Evolutionary conservation across 2,888 invertebrate species (phyloP), one percentile per base, ranked within the genome.

Genomic region (Euproctis similis): DNA sequence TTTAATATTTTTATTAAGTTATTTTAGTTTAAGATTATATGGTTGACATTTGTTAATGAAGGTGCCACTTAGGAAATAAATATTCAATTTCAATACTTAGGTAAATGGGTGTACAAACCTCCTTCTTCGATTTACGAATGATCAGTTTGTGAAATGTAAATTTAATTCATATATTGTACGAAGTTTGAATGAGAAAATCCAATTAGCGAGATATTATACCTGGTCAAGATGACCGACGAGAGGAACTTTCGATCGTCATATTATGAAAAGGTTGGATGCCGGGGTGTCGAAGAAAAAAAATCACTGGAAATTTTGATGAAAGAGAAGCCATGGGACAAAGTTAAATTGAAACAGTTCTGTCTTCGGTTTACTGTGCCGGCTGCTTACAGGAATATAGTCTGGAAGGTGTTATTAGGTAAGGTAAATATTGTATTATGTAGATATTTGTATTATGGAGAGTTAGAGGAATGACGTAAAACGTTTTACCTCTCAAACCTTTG

Each of bases 271-370:
- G 94, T 96, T 7, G 96, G 96, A 18, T 95, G 95, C 71, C 89
- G 93, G 42, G 93, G 93, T 47, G 94, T 96, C 0, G 96, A 96
- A 72, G 94, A 94, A 59, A 95, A 94, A 68, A 95, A 94, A 75
- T 95, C 95, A 0, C 75, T 96, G 21, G 95, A 96, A 78, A 94
- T 95, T 55, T 75, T 96, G 7, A 80, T 96, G 53, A 94, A 95
- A 59, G 96, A 96, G 46, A 92, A 92, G 55, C 92, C 90, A 8
- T 86, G 92, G 68, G 95, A 94, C 61, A 87, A 87, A 56, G 87
- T 87, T 4, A 94, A 94, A 69, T 64, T 97, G 13, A 91, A 91
- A 53, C 94, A 95, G 59, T 96, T 96, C 64, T 93, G 94, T 55
- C 75, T 94, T 29, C 86, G 94, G 36, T 96, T 94, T 61, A 91